Evolutionary conservation across 1,140 invertebrate genomes (phyloP).

Genomic region (Saccostrea cuccullata): DNA sequence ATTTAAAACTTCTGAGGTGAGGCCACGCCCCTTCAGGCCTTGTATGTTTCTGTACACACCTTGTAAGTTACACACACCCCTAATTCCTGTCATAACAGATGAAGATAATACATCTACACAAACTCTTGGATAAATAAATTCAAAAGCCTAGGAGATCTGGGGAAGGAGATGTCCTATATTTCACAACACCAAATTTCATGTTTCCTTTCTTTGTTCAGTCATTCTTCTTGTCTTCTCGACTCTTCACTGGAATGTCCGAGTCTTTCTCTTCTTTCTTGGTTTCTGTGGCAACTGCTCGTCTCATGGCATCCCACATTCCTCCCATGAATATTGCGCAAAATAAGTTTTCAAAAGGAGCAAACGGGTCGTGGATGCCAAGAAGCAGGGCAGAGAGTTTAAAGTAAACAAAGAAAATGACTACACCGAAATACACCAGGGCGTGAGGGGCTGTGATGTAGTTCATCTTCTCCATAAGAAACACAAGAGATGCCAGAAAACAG

Average conservation of each 20-base stretch:
- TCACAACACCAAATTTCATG: neutral
- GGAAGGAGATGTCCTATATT: conserved; percentile 7
- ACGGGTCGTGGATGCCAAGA: conserved; percentile 98
- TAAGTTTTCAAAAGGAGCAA: conserved; percentile 98
- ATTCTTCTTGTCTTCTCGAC: conserved; percentile 76
- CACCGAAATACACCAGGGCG: conserved; percentile 97
- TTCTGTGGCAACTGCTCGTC: conserved; percentile 68
- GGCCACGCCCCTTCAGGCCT: neutral
- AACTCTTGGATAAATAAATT: conserved; percentile 29
- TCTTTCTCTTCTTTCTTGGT: conserved; percentile 66
- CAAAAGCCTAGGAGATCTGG: conserved; percentile 24
- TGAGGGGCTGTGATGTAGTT: conserved; percentile 97
- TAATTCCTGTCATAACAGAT: neutral
- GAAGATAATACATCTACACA: neutral
- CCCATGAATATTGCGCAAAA: conserved; percentile 98
- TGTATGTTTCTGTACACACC: no score
- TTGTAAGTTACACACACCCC: neutral
- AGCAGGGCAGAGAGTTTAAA: conserved; percentile 98
- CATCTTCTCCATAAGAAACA: conserved; percentile 98
- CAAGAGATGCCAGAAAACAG: conserved; percentile 94
- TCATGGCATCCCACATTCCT: conserved; percentile 97
- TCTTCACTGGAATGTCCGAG: conserved; percentile 70
- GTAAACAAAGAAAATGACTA: conserved; percentile 99
- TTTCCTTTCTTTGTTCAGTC: conserved; percentile 61
- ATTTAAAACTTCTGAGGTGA: neutral